phyloP scores from a whole-genome alignment of 2,797 vertebrate species.

The Anomalospiza imberbis region DNA sequence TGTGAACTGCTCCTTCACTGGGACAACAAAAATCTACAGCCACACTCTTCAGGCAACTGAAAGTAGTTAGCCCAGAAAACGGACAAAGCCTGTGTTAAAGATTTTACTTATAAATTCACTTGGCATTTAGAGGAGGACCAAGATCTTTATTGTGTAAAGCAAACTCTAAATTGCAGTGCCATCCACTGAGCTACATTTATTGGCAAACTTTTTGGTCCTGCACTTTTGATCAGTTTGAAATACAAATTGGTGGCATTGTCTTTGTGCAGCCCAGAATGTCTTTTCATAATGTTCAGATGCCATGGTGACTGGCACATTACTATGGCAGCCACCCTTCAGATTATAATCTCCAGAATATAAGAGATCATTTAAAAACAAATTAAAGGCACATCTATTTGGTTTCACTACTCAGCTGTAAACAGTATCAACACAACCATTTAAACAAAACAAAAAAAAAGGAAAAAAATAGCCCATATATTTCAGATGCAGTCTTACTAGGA shows the following conservation, averaged over 20 bases:
- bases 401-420: slow-evolving; percentile 35
- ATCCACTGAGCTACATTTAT: slow-evolving; percentile 60
- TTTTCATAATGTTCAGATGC: slow-evolving; percentile 49
- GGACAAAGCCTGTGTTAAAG: neutral
- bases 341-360: slow-evolving; percentile 40
- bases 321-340: slow-evolving; percentile 36
- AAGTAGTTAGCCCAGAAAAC: neutral
- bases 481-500: neutral
- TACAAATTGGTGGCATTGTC: slow-evolving; percentile 40
- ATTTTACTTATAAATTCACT: neutral
- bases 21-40: neutral
- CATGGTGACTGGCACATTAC: slow-evolving; percentile 47
- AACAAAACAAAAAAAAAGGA: neutral
- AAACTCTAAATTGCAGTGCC: slow-evolving; percentile 32
- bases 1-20: neutral
- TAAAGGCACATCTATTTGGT: slow-evolving; percentile 22
- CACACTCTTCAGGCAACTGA: neutral
- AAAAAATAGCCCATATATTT: neutral
- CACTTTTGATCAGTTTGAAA: slow-evolving; percentile 59
- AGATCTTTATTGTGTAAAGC: slow-evolving; percentile 36
- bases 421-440: neutral
- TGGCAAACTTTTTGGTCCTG: slow-evolving; percentile 55
- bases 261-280: slow-evolving; percentile 64
- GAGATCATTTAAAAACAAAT: slow-evolving; percentile 36
- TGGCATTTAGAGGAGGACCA: neutral